Evolutionary conservation across 2,888 invertebrate species (phyloP).

Genomic region (Selenia dentaria): DNA sequence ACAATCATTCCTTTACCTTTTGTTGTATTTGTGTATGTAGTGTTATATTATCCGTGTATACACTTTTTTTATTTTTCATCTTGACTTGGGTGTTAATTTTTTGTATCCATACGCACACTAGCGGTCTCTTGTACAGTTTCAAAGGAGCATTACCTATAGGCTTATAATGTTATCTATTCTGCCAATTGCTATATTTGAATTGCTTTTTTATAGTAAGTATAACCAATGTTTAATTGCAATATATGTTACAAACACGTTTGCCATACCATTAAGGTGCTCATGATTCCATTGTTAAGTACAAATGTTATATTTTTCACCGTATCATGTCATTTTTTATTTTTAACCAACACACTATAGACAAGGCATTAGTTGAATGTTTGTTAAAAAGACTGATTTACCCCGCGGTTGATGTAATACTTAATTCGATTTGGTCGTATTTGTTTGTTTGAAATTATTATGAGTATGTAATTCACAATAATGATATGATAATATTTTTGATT

Average conservation of each 20-base stretch:
- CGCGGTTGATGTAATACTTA: constrained; percentile 36
- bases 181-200: constrained; percentile 30
- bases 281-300: constrained; percentile 66
- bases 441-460: constrained; percentile 23
- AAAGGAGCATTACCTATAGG: constrained; percentile 39
- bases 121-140: constrained; percentile 55
- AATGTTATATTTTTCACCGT: constrained; percentile 42
- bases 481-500: constrained; percentile 13
- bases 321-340: constrained; percentile 23
- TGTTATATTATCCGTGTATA: no score
- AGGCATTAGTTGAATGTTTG: constrained; percentile 44
- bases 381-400: constrained; percentile 68
- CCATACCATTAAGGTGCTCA: constrained; percentile 63
- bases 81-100: constrained; percentile 31
- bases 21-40: constrained; percentile 23
- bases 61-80: constrained; percentile 31
- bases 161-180: constrained; percentile 43
- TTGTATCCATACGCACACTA: constrained; percentile 59
- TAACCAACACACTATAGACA: constrained; percentile 21
- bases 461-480: constrained; percentile 26
- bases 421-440: constrained; percentile 35
- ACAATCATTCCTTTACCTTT: constrained; percentile 38
- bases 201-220: constrained; percentile 20
- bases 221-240: constrained; percentile 31
- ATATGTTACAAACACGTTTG: constrained; percentile 20